A percentile compares a stretch with the other conserved stretches of the same genome.
Conservation (phyloP, 1,140 invertebrate genomes). For the Agrypnia vestita region DNA sequence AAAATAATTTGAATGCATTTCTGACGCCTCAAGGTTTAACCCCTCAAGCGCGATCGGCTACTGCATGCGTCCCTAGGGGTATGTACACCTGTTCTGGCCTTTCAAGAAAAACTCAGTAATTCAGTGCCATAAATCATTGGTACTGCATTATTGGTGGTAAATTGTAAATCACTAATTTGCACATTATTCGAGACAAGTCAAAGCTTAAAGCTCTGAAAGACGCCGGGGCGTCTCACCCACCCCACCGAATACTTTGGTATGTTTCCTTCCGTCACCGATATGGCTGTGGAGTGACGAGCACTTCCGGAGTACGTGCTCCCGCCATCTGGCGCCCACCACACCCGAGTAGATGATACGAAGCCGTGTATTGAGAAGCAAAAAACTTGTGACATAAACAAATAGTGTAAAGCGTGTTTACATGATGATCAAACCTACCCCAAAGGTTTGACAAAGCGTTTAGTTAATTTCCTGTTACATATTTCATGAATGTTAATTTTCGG, state of each 20-base stretch:
- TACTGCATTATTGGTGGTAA: too few relatives aligned
- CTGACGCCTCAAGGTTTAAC: too few relatives aligned
- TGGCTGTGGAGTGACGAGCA: slow-evolving; percentile 20
- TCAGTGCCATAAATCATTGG: too few relatives aligned
- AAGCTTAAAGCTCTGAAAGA: neutral
- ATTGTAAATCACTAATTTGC: too few relatives aligned
- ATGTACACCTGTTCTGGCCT: too few relatives aligned
- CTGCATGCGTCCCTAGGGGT: too few relatives aligned
- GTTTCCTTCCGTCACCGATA: slow-evolving; percentile 21
- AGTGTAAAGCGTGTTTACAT: slow-evolving; percentile 3
- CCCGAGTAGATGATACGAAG: slow-evolving; percentile 1
- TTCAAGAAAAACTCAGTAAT: too few relatives aligned
- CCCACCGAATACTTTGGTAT: slow-evolving; percentile 16
- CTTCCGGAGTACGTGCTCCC: slow-evolving; percentile 35
- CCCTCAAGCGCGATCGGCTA: too few relatives aligned
- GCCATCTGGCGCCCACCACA: slow-evolving; percentile 20
- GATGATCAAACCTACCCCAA: neutral
- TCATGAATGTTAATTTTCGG: neutral
- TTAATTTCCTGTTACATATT: neutral
- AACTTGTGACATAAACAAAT: slow-evolving; percentile 12
- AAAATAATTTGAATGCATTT: too few relatives aligned
- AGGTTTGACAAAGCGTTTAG: neutral
- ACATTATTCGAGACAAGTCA: too few relatives aligned
- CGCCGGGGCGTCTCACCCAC: slow-evolving; percentile 14
- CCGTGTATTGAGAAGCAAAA: neutral